Percentiles rank a stretch among this genome's conserved stretches.
Evolutionary conservation across 2,888 invertebrate species (phyloP).

Genomic region (Lepidochrysops patricia): DNA sequence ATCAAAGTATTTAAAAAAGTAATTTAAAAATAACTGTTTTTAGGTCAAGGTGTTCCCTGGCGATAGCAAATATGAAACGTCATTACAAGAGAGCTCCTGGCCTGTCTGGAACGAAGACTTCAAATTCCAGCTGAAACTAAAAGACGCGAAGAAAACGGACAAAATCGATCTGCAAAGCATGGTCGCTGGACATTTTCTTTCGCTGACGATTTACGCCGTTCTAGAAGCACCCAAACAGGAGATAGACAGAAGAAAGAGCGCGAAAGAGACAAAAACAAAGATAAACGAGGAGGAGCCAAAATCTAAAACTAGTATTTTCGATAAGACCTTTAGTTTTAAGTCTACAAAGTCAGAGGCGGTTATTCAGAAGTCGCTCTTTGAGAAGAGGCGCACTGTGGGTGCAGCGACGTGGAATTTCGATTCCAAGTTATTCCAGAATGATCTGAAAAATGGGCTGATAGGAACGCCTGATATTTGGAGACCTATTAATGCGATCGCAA

Average conservation of each 20-base stretch:
- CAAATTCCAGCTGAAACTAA: slow-evolving; percentile 77
- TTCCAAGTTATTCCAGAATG: slow-evolving; percentile 75
- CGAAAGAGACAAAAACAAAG: slow-evolving; percentile 50
- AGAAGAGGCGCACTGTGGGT: slow-evolving; percentile 78
- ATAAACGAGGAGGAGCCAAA: slow-evolving; percentile 64
- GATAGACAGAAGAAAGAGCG: slow-evolving; percentile 47
- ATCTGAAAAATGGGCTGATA: slow-evolving; percentile 73
- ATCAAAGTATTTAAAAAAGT: too few species aligned
- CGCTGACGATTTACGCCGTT: slow-evolving; percentile 80
- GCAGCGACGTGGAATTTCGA: slow-evolving; percentile 81
- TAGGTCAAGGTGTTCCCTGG: slow-evolving; percentile 87
- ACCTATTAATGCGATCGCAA: slow-evolving; percentile 77
- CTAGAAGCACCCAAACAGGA: slow-evolving; percentile 73
- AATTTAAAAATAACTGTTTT: too few species aligned
- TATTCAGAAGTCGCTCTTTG: slow-evolving; percentile 67
- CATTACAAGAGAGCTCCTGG: slow-evolving; percentile 83
- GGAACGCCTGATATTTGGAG: slow-evolving; percentile 83
- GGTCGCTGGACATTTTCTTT: slow-evolving; percentile 79
- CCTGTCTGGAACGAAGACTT: slow-evolving; percentile 88
- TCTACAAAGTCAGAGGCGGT: slow-evolving; percentile 58
- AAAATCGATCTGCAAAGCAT: slow-evolving; percentile 71
- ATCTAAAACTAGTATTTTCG: slow-evolving; percentile 65
- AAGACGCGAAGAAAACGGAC: slow-evolving; percentile 63
- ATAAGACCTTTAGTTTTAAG: slow-evolving; percentile 67
- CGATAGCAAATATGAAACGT: slow-evolving; percentile 83